Conservation (phyloP, 2,113 vertebrate genomes). For the Stegastes partitus region DNA sequence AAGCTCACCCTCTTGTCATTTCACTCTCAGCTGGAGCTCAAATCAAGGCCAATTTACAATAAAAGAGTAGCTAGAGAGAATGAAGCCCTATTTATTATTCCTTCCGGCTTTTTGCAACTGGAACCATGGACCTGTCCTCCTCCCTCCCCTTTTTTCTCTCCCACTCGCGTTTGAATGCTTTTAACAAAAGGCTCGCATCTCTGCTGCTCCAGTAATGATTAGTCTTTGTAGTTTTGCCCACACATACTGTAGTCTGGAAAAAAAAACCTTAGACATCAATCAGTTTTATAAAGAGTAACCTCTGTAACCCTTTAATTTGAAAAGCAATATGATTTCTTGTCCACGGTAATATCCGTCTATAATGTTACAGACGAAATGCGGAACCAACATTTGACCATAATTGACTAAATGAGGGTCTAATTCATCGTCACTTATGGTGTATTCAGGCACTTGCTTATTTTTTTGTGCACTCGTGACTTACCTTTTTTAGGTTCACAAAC, state of each 20-base stretch:
- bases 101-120: slow-evolving; percentile 48
- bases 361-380: slow-evolving; percentile 11
- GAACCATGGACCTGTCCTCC: slow-evolving; percentile 40
- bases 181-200: slow-evolving; percentile 62
- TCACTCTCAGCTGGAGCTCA: slow-evolving; percentile 66
- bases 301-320: slow-evolving; percentile 44
- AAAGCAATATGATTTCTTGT: slow-evolving; percentile 41
- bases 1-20: slow-evolving; percentile 46
- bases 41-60: slow-evolving; percentile 72
- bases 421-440: slow-evolving; percentile 5
- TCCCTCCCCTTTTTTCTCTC: slow-evolving; percentile 8
- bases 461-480: slow-evolving; percentile 16
- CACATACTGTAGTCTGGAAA: slow-evolving; percentile 5
- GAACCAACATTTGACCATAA: neutral
- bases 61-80: slow-evolving; percentile 54
- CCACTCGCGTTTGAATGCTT: slow-evolving; percentile 53
- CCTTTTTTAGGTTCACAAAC: neutral
- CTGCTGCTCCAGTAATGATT: slow-evolving; percentile 50
- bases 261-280: slow-evolving; percentile 51
- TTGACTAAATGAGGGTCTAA: slow-evolving; percentile 11
- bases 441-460: neutral
- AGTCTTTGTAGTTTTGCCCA: slow-evolving; percentile 62
- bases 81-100: slow-evolving; percentile 62
- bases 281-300: slow-evolving; percentile 30
- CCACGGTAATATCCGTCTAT: neutral